Evolutionary conservation across 2,888 invertebrate genomes (phyloP), one percentile per base, ranked within the genome.

Genomic region (Stenoptilia bipunctidactyla): DNA sequence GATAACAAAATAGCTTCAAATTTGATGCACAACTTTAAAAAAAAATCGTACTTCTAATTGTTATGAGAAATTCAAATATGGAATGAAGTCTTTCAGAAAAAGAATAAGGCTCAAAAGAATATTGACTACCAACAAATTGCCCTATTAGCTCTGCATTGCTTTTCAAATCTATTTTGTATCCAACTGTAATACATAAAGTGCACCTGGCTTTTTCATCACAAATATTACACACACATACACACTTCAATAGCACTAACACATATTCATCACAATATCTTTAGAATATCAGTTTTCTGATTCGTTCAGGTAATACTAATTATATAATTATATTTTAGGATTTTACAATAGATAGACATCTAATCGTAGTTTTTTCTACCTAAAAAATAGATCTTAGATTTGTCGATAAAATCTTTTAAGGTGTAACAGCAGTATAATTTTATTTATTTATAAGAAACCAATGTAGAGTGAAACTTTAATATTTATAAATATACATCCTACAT

Each of bases 261-360:
- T 74, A 77, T 76, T 74, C 79, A 83, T 83, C 83, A 83, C 83
- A 83, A 74, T 83, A 61, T 66, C 58, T 83, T 83, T 83, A 83
- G 83, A 83, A 83, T 83, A 83, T 83, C 75, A 73, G 83, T 82
- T 82, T 61, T 66, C 66, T 72, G 66, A 68, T 77, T 82, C 77
- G 72, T 69, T 75, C 66, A 64, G 61, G 49, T 65, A 64, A 54
- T 20, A 5, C 44, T 57, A 12, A 27, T n/a, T 33, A 33, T 2
- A 34, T 34, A 13, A 34, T 34, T 8, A 14, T 13, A 34, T 9
- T 34, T 20, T 20, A 40, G 46, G 47, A 47, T 48, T 40, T 30
- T 10, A 30, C 10, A 30, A 30, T 30, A 46, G n/a, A n/a, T n/a
- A n/a, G n/a, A n/a, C n/a, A 43, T 27, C 36, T 34, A 39, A 47